A percentile compares a stretch with the other conserved stretches of the same genome.
Evolutionary conservation across 2,113 vertebrate species (phyloP).

Genomic region (Proterorhinus semilunaris): DNA sequence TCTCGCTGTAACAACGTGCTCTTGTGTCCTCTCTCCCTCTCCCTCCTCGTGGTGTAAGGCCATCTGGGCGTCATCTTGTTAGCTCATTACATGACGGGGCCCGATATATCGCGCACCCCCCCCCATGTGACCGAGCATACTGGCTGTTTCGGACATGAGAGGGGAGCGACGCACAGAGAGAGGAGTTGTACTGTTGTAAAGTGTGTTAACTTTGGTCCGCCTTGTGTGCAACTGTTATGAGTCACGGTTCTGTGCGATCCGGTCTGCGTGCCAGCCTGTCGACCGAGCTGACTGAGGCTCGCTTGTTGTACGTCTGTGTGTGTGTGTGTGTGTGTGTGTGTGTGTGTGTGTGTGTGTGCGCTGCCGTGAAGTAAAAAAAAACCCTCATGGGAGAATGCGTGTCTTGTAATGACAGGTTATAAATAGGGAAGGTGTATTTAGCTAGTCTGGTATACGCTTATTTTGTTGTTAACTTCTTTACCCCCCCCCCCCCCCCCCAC

Average conservation of each 20-base stretch:
- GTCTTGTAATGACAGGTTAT: not conserved
- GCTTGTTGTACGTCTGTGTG: slow-evolving; percentile 40
- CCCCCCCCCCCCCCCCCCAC: too few relatives aligned
- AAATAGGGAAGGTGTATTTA: too few relatives aligned
- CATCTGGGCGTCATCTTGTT: slow-evolving; percentile 74
- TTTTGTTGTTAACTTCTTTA: too few relatives aligned
- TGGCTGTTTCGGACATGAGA: slow-evolving; percentile 34
- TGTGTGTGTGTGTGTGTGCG: slow-evolving; percentile 24
- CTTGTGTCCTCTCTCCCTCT: slow-evolving; percentile 55
- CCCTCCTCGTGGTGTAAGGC: slow-evolving; percentile 49
- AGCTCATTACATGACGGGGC: slow-evolving; percentile 51
- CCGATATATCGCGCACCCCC: slow-evolving; percentile 48
- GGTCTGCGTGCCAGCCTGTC: slow-evolving; percentile 68
- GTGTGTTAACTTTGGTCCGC: slow-evolving; percentile 37
- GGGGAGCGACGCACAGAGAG: not conserved
- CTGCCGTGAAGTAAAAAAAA: too few relatives aligned
- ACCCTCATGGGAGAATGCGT: not conserved
- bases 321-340: slow-evolving; percentile 37
- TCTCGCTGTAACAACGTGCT: slow-evolving; percentile 44
- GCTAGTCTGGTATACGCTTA: too few relatives aligned
- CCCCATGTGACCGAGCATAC: slow-evolving; percentile 66
- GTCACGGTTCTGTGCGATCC: slow-evolving; percentile 64
- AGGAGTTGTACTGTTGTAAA: slow-evolving; percentile 24
- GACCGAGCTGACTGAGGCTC: slow-evolving; percentile 59
- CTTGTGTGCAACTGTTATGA: slow-evolving; percentile 60